phyloP scores from a whole-genome alignment of 2,797 vertebrate genomes.

The Phrynocephalus guinanensis region DNA sequence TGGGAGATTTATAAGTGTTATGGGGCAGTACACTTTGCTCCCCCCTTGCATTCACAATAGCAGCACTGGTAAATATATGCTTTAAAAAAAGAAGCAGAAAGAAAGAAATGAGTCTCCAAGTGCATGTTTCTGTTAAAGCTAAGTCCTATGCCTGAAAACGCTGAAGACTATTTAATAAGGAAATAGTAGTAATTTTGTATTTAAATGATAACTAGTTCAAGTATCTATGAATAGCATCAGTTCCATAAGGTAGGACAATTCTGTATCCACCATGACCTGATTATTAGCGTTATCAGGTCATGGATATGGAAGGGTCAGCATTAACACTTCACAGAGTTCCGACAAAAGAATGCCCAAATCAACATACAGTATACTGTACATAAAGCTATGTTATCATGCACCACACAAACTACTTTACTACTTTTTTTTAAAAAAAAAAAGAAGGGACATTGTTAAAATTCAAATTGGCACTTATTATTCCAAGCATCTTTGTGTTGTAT shows the following conservation, averaged over 20 bases:
- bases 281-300: background rate
- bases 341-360: background rate
- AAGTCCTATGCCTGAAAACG: background rate
- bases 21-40: too few relatives aligned
- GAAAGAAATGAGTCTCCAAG: background rate
- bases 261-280: too few relatives aligned
- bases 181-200: too few relatives aligned
- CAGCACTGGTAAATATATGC: background rate
- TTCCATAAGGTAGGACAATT: too few relatives aligned
- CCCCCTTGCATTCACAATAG: background rate
- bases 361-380: too few relatives aligned
- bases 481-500: background rate
- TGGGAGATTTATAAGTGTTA: too few relatives aligned
- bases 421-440: too few relatives aligned
- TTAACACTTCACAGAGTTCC: background rate
- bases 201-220: too few relatives aligned
- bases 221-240: too few relatives aligned
- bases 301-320: background rate
- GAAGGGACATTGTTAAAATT: background rate
- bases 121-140: background rate
- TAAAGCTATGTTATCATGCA: background rate
- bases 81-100: background rate
- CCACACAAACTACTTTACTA: background rate
- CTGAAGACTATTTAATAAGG: background rate
- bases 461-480: background rate